Evolutionary conservation across 1,140 invertebrate species (phyloP), one percentile per base, ranked within the genome.

Genomic region (Artemia franciscana): DNA sequence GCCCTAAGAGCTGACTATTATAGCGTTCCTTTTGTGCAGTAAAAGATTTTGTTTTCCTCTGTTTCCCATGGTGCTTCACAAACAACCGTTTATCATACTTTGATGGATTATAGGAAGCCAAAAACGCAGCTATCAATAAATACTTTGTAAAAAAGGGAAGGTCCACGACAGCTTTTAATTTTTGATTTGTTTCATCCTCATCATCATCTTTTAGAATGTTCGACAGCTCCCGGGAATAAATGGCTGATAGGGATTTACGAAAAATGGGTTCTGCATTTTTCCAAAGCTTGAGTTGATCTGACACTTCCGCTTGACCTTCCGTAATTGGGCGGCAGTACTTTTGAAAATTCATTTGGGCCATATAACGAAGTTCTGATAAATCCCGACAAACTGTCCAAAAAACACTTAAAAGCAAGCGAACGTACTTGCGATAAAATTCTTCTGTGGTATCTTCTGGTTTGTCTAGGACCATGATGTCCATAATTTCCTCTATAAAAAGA

Each of bases 111-210:
- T 92, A 88, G 24, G 89, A 93, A 0, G 90, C 90, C 62, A 94
- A 73, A 71, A 88, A 93, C 5, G 88, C 84, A 24, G 90, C 86
- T 25, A 93, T 86, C 3, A 94, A 73, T 28, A 94, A 75, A 71
- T 81, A 91, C 72, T 92, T 92, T 0, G 84, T 84, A 73, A 89
- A 92, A 69, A 82, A 90, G 0, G 89, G 90, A 4, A 94, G 73
- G 70, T 93, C 88, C 59, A 90, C 79, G 63, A 28, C 56, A 3
- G 58, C 21, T 4, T 51, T 51, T 15, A 57, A 24, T 24, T 39
- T 63, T 5, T 24, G 39, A 12, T 51, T 18, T 51, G 39, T n/a
- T n/a, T n/a, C n/a, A n/a, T n/a, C n/a, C n/a, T n/a, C n/a, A n/a
- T n/a, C n/a, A n/a, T n/a, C n/a, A n/a, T n/a, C n/a, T n/a, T n/a